Conservation (phyloP, 2,888 invertebrate genomes). For the Drosophila mayaguana region DNA sequence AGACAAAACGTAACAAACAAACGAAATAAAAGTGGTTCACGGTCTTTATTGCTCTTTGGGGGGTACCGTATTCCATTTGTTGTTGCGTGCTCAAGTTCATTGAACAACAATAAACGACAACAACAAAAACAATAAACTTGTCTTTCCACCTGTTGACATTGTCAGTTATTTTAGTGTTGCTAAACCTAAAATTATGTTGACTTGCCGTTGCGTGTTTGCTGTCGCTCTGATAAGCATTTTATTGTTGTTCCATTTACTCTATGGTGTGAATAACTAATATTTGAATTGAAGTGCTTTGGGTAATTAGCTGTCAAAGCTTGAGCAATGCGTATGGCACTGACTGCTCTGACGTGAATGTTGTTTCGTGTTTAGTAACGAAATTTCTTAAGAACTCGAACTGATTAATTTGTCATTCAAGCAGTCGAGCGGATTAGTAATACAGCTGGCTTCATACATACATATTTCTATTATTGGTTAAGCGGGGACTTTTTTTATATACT, state of each 20-base stretch:
- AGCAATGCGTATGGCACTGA: not conserved
- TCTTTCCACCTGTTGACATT: constrained; percentile 70
- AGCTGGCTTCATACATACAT: no score
- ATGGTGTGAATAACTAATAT: constrained; percentile 68
- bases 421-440: not conserved
- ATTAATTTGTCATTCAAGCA: not conserved
- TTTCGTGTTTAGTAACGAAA: not conserved
- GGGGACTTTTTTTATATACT: no score
- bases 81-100: constrained; percentile 64
- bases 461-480: no score
- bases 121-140: constrained; percentile 29
- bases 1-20: not conserved
- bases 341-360: not conserved
- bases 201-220: constrained; percentile 43
- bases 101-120: constrained; percentile 41
- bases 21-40: constrained; percentile 50
- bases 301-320: constrained; percentile 27
- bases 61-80: constrained; percentile 24
- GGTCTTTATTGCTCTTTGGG: constrained; percentile 37
- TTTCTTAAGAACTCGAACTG: not conserved
- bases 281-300: constrained; percentile 38
- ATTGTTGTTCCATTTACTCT: constrained; percentile 2
- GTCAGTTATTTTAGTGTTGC: constrained; percentile 33
- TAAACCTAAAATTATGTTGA: constrained; percentile 30
- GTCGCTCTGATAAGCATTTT: constrained; percentile 40